Base-by-base conservation (phyloP, 2,888 invertebrate genomes). In the Cephalotes varians region DNA sequence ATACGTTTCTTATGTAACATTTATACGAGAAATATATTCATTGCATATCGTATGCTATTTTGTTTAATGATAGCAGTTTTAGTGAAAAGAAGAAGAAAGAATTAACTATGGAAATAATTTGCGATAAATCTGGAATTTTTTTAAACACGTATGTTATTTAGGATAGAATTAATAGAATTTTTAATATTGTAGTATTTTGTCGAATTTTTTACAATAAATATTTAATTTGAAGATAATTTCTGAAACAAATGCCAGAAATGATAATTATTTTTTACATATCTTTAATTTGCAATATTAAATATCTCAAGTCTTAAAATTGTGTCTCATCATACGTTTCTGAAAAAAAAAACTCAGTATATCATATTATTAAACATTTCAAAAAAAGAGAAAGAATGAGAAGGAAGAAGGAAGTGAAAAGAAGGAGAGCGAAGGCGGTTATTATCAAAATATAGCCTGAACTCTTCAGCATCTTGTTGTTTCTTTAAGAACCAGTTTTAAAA, bases 1-100 rank as follows among this genome's bases (percentile, higher is more conserved):
- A 64, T 47, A 62, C 34, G 40, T 44, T 34, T 47, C 49, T 74
- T 49, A 64, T 25, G 18, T 64, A 74, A 74, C n/a, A 58, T 62
- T 44, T 58, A 44, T 9, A 6, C 21, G 15, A 72, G 12, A 72
- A 28, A 40, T 28, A 12, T 4, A 72, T 69, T 69, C n/a, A 7
- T 25, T 71, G 25, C 25, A 54, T 28, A 25, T 69, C 25, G 25
- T 21, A 34, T 5, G 10, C 9, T 21, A 4, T 21, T 18, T 56
- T 25, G 10, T 40, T 65, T 28, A 18, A 44, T 54, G 1, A 40
- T 28, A 37, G 5, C 15, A 69, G 18, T 6, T 18, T 2, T 18
- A 71, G 9, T 34, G 25, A 56, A 72, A 25, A 51, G 9, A 25
- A 12, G 10, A 18, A 21, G 7, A 28, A 49, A 64, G 3, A 25